These are phyloP conservation scores for Puntigrus tetrazona DNA, from an alignment of 2,113 vertebrate genomes.

Conservation along the genomic window DNA sequence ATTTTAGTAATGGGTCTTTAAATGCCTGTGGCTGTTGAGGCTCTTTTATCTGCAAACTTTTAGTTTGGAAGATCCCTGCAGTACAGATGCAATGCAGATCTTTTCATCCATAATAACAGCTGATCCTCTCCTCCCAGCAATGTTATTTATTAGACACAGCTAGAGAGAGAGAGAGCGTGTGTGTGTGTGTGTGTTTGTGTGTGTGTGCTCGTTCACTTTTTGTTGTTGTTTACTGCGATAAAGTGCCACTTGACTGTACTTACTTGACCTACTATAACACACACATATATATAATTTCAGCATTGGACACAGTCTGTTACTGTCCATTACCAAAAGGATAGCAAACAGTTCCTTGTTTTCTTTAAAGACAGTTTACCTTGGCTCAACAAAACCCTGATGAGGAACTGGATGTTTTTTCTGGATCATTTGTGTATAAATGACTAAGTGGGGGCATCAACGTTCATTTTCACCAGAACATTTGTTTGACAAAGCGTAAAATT, in stretches of 20 bases:
- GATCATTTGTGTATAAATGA: not conserved
- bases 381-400: not conserved
- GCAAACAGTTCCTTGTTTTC: not conserved
- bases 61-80: constrained; percentile 34
- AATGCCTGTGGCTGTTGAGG: constrained; percentile 61
- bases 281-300: not conserved
- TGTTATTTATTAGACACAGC: constrained; percentile 20
- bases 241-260: constrained; percentile 16
- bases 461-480: constrained; percentile 2
- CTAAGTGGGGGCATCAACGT: not conserved
- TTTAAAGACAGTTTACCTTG: not conserved
- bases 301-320: not conserved
- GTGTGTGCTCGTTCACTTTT: constrained; percentile 29
- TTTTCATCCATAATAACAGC: constrained; percentile 54
- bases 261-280: constrained; percentile 27
- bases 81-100: constrained; percentile 52
- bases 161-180: too few species aligned
- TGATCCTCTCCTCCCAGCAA: constrained; percentile 55
- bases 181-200: constrained; percentile 45
- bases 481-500: constrained; percentile 7
- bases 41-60: constrained; percentile 52
- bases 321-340: not conserved
- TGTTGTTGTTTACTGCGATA: constrained; percentile 11
- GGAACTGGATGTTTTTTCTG: not conserved
- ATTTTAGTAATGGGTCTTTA: constrained; percentile 69